phyloP scores from a whole-genome alignment of 2,113 vertebrate genomes.

The Vulpes ferrilata region DNA sequence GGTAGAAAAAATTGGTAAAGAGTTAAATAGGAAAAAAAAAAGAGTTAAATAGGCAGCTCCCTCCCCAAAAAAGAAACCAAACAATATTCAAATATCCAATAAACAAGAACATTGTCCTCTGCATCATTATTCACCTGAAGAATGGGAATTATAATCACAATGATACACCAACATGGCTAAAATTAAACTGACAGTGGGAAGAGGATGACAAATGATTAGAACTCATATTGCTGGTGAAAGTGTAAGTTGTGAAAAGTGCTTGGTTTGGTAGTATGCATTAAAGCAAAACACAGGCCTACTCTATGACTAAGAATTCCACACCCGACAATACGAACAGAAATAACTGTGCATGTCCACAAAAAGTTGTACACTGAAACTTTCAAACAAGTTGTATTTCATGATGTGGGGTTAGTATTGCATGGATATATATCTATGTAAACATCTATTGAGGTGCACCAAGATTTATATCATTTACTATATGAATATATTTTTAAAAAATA shows the following conservation, averaged over 20 bases:
- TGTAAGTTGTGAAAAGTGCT: neutral
- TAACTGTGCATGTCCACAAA: neutral
- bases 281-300: neutral
- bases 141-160: neutral
- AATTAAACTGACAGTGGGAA: neutral
- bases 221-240: neutral
- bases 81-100: neutral
- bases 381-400: neutral
- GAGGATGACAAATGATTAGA: neutral
- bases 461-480: neutral
- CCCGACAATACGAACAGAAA: neutral
- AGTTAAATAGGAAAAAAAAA: neutral
- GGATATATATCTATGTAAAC: neutral
- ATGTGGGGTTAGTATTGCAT: neutral
- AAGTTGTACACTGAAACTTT: neutral
- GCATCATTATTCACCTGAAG: neutral
- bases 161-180: neutral
- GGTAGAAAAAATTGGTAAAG: neutral
- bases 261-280: neutral
- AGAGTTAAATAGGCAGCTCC: neutral
- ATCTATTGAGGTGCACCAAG: neutral
- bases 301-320: neutral
- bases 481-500: neutral
- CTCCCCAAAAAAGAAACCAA: neutral
- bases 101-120: neutral